Percentiles rank a stretch among this genome's conserved stretches.
Conservation (phyloP, 1,140 invertebrate species). For the Neomicropteryx cornuta region DNA sequence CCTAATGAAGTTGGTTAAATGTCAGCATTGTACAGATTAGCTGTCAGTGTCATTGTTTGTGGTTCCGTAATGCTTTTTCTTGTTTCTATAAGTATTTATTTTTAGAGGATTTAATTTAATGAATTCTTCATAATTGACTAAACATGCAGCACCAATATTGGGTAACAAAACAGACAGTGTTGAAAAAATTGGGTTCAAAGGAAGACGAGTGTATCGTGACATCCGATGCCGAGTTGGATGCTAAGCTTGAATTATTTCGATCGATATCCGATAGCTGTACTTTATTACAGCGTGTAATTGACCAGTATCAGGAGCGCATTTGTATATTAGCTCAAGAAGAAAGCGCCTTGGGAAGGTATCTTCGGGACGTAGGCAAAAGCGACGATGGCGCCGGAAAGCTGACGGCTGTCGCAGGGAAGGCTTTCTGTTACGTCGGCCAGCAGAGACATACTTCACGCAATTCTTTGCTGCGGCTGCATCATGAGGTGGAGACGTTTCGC, state of each 20-base stretch:
- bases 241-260: conserved; percentile 93
- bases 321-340: conserved; percentile 94
- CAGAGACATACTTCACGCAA: conserved; percentile 79
- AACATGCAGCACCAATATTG: conserved; percentile 96
- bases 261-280: conserved; percentile 89
- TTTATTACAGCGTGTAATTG: conserved; percentile 81
- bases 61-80: neutral
- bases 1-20: conserved; percentile 2
- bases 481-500: conserved; percentile 95
- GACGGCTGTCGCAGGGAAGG: conserved; percentile 89
- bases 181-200: conserved; percentile 91
- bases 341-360: conserved; percentile 86
- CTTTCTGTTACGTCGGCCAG: conserved; percentile 89
- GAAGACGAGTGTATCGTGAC: conserved; percentile 95
- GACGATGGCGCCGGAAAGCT: conserved; percentile 74
- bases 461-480: conserved; percentile 82
- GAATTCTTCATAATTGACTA: neutral
- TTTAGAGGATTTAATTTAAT: neutral
- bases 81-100: neutral
- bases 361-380: conserved; percentile 89
- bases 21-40: conserved; percentile 12
- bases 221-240: conserved; percentile 93
- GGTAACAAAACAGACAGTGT: conserved; percentile 94
- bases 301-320: conserved; percentile 88
- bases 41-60: neutral